phyloP scores from a whole-genome alignment of 2,888 invertebrate species.

The Neocrepidodera transversa region DNA sequence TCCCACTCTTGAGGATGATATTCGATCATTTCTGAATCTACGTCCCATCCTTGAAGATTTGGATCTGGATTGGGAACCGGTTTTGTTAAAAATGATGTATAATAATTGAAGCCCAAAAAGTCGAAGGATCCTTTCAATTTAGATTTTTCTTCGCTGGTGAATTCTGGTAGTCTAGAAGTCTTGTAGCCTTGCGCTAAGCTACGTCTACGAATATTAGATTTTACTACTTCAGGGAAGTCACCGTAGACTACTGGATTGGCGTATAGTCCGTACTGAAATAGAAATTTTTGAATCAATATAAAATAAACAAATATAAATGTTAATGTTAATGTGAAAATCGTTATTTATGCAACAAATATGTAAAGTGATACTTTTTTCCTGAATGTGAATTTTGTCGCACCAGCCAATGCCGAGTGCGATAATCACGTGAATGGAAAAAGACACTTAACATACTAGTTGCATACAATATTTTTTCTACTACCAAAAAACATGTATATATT shows the following conservation, averaged over 20 bases:
- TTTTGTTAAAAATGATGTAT: conserved; percentile 6
- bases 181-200: conserved; percentile 67
- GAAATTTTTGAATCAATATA: too few relatives aligned
- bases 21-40: conserved; percentile 7
- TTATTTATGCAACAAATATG: too few relatives aligned
- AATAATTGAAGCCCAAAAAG: conserved; percentile 27
- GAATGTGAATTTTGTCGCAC: too few relatives aligned
- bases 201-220: conserved; percentile 64
- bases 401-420: too few relatives aligned
- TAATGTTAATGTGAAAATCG: too few relatives aligned
- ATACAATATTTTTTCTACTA: too few relatives aligned
- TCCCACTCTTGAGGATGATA: conserved; percentile 12
- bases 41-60: conserved; percentile 3
- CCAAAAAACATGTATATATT: too few relatives aligned
- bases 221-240: conserved; percentile 72
- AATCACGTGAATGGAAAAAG: too few relatives aligned
- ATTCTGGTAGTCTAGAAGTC: conserved; percentile 68
- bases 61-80: background rate
- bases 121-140: conserved; percentile 65
- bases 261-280: conserved; percentile 35
- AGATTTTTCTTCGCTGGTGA: conserved; percentile 66
- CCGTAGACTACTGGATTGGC: conserved; percentile 69
- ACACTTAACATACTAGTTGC: too few relatives aligned
- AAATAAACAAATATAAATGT: too few relatives aligned
- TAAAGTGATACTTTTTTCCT: too few relatives aligned